Evolutionary conservation across 2,888 invertebrate species (phyloP).

Genomic region (Nomada goodeniana): DNA sequence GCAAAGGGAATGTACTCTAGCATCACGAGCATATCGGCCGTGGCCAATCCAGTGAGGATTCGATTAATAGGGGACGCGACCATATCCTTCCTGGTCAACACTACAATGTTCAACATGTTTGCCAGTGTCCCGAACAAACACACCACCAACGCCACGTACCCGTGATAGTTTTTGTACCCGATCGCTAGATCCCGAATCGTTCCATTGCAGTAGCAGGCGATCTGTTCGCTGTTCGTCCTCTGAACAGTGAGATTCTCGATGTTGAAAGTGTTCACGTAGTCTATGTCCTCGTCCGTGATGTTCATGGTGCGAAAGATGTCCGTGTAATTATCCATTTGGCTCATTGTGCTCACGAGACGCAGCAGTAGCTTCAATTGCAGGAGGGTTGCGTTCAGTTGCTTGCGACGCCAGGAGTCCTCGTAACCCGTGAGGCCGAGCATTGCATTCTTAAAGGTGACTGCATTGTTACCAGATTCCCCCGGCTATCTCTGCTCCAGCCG

Average conservation of each 20-base stretch:
- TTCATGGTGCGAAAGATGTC: constrained; percentile 72
- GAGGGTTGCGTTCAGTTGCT: constrained; percentile 62
- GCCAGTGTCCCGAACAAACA: constrained; percentile 95
- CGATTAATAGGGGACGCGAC: constrained; percentile 93
- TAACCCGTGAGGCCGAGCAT: constrained; percentile 60
- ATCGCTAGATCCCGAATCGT: constrained; percentile 87
- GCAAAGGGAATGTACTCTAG: constrained; percentile 93
- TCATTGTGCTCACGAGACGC: constrained; percentile 61
- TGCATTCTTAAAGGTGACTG: constrained; percentile 31
- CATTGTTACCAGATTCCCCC: constrained; percentile 16
- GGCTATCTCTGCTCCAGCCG: neutral
- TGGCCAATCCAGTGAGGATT: constrained; percentile 93
- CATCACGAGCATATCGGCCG: constrained; percentile 96
- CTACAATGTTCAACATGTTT: constrained; percentile 94
- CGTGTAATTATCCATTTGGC: constrained; percentile 67
- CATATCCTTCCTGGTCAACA: constrained; percentile 93
- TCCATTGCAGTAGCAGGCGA: constrained; percentile 86
- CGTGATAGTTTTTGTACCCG: constrained; percentile 90
- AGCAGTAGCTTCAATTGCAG: constrained; percentile 57
- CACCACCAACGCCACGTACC: constrained; percentile 92
- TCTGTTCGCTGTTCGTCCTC: neutral
- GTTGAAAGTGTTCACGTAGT: constrained; percentile 73
- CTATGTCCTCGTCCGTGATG: constrained; percentile 78
- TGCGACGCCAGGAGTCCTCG: constrained; percentile 27
- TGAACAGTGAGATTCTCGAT: constrained; percentile 41